These are phyloP conservation scores for Oscheius onirici DNA, from an alignment of 2,888 invertebrate species.

Conservation along the genomic window DNA sequence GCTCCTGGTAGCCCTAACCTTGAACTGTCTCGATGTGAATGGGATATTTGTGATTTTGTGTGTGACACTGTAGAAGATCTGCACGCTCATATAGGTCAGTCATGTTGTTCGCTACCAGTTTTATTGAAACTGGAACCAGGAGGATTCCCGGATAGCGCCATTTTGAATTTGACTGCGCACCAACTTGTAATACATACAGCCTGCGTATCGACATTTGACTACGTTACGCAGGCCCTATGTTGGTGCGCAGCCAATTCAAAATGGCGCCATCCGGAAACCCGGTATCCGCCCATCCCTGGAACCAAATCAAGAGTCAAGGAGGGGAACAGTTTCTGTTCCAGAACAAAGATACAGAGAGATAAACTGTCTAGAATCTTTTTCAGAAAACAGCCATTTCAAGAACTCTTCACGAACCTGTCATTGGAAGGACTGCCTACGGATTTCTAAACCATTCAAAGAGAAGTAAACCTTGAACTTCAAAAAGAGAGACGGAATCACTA, in stretches of 20 bases:
- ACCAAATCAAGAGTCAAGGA: neutral
- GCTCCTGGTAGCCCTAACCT: neutral
- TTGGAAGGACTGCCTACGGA: constrained; percentile 5
- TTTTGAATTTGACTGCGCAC: too few species aligned
- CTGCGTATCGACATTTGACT: too few species aligned
- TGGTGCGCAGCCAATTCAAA: too few species aligned
- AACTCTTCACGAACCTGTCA: neutral
- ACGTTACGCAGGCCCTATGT: too few species aligned
- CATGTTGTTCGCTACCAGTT: too few species aligned
- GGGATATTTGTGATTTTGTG: constrained; percentile 27
- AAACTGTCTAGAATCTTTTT: neutral
- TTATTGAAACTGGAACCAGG: too few species aligned
- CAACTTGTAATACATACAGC: too few species aligned
- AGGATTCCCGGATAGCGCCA: too few species aligned
- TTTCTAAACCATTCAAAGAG: neutral
- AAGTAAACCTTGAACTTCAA: neutral
- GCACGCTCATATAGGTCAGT: constrained; percentile 15
- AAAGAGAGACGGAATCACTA: neutral
- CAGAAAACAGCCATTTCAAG: neutral
- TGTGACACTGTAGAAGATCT: neutral
- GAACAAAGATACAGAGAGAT: too few species aligned
- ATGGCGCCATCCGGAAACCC: too few species aligned
- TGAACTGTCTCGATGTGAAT: constrained; percentile 12
- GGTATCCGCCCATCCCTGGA: too few species aligned
- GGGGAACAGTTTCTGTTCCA: too few species aligned